These are phyloP conservation scores for Istiophorus platypterus DNA, from an alignment of 2,113 vertebrate genomes.

Conservation along the genomic window DNA sequence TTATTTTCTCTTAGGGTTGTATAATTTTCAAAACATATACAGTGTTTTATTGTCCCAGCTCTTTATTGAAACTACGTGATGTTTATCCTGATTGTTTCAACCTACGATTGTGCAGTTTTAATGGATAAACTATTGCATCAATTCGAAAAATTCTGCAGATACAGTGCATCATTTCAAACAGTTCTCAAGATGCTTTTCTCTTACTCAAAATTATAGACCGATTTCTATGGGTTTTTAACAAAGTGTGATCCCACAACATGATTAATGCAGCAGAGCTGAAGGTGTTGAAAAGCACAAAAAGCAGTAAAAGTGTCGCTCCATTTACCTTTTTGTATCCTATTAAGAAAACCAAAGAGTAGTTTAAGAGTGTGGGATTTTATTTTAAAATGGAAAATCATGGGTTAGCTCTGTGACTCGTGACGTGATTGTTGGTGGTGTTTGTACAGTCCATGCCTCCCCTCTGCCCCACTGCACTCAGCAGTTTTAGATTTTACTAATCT, in stretches of 20 bases:
- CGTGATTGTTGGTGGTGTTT: not conserved
- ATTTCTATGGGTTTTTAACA: not conserved
- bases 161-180: not conserved
- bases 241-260: not conserved
- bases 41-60: not conserved
- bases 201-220: not conserved
- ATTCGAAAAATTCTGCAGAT: not conserved
- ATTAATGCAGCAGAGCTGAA: not conserved
- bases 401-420: not conserved
- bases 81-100: not conserved
- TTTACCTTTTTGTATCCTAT: not conserved
- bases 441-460: not conserved
- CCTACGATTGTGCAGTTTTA: not conserved
- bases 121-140: not conserved
- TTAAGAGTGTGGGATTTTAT: not conserved
- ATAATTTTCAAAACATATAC: not conserved
- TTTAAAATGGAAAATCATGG: not conserved
- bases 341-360: not conserved
- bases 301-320: not conserved
- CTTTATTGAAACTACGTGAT: not conserved
- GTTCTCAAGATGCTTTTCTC: not conserved
- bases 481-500: constrained; percentile 21
- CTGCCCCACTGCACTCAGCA: not conserved
- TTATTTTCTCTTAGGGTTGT: not conserved
- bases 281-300: not conserved